Evolutionary conservation across 2,888 invertebrate species (phyloP).

Genomic region (Caprella mutica): DNA sequence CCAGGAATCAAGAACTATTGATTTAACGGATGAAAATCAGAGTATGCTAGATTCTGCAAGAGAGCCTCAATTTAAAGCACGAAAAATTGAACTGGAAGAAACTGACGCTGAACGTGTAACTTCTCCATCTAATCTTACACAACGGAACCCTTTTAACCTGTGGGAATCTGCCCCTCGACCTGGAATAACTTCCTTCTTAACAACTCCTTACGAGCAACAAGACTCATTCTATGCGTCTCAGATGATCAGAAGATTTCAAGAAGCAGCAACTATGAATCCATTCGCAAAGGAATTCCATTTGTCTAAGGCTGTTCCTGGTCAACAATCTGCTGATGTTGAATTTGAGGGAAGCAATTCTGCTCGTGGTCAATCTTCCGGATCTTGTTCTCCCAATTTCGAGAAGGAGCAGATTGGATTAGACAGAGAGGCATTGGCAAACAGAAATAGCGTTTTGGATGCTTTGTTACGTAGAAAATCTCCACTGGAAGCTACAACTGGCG

Average conservation of each 20-base stretch:
- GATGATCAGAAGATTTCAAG: slow-evolving; percentile 31
- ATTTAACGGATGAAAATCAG: no score
- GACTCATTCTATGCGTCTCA: slow-evolving; percentile 33
- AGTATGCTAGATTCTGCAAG: no score
- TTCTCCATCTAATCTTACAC: slow-evolving; percentile 10
- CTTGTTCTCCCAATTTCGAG: slow-evolving; percentile 7
- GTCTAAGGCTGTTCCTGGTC: not conserved
- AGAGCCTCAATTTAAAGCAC: no score
- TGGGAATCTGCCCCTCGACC: slow-evolving; percentile 21
- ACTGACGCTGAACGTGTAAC: not conserved
- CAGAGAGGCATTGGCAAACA: slow-evolving; percentile 15
- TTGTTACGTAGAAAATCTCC: slow-evolving; percentile 19
- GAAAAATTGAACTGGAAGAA: slow-evolving; percentile 14
- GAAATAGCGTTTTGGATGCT: slow-evolving; percentile 26
- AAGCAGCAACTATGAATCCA: slow-evolving; percentile 18
- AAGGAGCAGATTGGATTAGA: slow-evolving; percentile 2
- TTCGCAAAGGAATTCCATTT: not conserved
- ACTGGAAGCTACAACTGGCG: not conserved
- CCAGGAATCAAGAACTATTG: no score
- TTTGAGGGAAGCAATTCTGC: not conserved
- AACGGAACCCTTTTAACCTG: slow-evolving; percentile 22
- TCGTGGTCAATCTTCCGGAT: slow-evolving; percentile 3
- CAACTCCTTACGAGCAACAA: slow-evolving; percentile 21
- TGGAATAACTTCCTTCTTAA: slow-evolving; percentile 22
- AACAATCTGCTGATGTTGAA: not conserved